Conservation (phyloP, 2,797 vertebrate genomes). For the Mormyrops attenuatus region DNA sequence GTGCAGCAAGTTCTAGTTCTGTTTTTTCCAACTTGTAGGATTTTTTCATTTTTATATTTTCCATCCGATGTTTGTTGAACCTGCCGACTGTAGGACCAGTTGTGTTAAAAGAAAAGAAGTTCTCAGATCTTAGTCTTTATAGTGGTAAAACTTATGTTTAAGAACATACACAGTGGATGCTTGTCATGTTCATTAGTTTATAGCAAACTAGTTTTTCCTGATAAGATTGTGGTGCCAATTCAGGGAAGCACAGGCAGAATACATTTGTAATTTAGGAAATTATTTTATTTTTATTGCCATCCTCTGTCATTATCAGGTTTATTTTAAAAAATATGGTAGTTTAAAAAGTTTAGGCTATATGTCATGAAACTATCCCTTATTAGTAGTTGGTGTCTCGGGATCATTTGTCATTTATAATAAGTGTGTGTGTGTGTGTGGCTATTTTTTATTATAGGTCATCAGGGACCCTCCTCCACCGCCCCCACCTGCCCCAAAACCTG, state of each 20-base stretch:
- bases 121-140: background rate
- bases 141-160: background rate
- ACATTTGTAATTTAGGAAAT: background rate
- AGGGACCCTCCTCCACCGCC: slow-evolving; percentile 64
- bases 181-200: background rate
- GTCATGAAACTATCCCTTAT: background rate
- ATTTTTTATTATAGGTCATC: slow-evolving; percentile 56
- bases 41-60: background rate
- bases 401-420: background rate
- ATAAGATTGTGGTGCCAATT: background rate
- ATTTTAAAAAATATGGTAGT: background rate
- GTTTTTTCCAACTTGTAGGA: background rate
- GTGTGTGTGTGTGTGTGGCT: background rate
- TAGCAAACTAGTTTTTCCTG: background rate
- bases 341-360: background rate
- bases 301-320: background rate
- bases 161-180: background rate
- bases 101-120: background rate
- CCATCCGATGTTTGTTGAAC: background rate
- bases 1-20: background rate
- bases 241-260: no score
- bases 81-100: background rate
- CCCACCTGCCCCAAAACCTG: slow-evolving; percentile 50
- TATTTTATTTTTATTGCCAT: background rate
- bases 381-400: background rate